Base-by-base conservation (phyloP, 2,888 invertebrate genomes). In the Acleris sparsana region DNA sequence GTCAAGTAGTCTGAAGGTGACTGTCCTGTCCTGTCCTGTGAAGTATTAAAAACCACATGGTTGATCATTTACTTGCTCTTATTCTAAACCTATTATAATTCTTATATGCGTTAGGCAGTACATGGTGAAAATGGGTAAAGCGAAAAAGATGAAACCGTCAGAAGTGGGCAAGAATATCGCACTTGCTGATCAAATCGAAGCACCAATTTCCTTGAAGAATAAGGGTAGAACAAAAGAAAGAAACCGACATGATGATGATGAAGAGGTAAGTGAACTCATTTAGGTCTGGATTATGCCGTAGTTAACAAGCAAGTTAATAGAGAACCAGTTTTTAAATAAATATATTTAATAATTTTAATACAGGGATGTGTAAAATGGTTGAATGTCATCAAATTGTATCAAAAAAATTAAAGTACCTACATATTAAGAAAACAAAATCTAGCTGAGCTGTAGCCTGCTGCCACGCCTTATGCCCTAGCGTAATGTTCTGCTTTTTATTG, bases 171-270 rank as follows among this genome's bases (percentile, higher is more conserved):
- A 82, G 72, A 94, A 94, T 79, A 85, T 94, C 49, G 93, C 95
- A 3, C 89, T 97, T 62, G 96, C 96, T 20, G 94, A 96, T 75
- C 97, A 97, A 85, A 95, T 97, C 65, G 94, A 95, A 77, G 93
- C 94, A 5, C 94, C 93, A 2, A 93, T 94, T 81, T 88, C 94
- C 25, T 94, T 94, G 0, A 95, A 94, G 82, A 84, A 87, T 48
- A 95, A 95, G 80, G 94, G 94, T 71, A 93, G 96, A 69, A 93
- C 87, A 11, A 97, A 97, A 89, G 92, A 94, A 59, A 93, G 95
- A 66, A 84, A 93, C 49, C 93, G 96, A 29, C 94, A 94, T 59
- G 96, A 96, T 70, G 95, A 95, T 69, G 95, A 96, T 65, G 95
- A 97, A 82, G 94, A 95, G 93, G 96, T 96, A 90, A 87, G 85